Conservation (phyloP, 2,888 invertebrate genomes). For the Apamea sordens region DNA sequence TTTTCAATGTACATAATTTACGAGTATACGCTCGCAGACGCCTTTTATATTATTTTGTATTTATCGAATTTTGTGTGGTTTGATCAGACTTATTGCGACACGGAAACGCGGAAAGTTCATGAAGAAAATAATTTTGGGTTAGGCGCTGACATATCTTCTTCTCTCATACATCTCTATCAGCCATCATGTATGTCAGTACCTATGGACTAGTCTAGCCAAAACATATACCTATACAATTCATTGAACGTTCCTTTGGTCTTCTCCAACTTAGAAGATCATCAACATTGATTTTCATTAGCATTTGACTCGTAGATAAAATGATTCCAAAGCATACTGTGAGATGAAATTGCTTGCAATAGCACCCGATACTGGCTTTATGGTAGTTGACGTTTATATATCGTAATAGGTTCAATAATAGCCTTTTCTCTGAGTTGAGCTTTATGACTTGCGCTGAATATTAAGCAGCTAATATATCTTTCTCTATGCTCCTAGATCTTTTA, state of each 20-base stretch:
- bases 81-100: no score
- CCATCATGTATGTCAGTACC: not conserved
- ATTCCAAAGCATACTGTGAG: not conserved
- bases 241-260: not conserved
- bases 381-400: conserved; percentile 11
- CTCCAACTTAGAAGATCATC: not conserved
- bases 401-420: conserved; percentile 7
- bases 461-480: conserved; percentile 8
- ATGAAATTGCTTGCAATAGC: not conserved
- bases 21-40: conserved; percentile 2
- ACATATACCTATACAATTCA: not conserved
- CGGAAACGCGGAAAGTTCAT: no score
- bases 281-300: not conserved
- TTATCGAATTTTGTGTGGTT: conserved; percentile 33
- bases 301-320: not conserved
- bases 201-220: not conserved
- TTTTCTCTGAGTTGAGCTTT: not conserved
- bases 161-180: not conserved
- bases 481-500: not conserved
- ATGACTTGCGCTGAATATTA: conserved; percentile 14
- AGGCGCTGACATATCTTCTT: not conserved
- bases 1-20: conserved; percentile 56
- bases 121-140: not conserved
- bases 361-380: not conserved
- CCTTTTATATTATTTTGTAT: conserved; percentile 19